Evolutionary conservation across 2,797 vertebrate genomes (phyloP), one percentile per base, ranked within the genome.

Genomic region (Merluccius polli): DNA sequence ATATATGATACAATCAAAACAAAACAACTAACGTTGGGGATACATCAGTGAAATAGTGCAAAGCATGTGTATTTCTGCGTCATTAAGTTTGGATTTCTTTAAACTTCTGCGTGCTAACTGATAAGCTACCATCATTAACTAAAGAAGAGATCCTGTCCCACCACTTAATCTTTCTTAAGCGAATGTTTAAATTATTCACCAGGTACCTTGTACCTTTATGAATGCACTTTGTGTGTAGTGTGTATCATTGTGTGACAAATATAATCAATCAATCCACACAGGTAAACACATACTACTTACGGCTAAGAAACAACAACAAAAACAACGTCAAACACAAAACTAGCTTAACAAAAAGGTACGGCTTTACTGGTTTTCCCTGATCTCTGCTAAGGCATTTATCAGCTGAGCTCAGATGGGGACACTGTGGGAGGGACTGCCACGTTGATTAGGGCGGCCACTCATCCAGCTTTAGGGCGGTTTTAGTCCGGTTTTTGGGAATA

Each of bases 311-410:
- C 15, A 24, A 5, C 41, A 65, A 29, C 30, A 5, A 16, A 78
- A 73, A 52, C 65, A 68, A 68, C 24, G 30, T 31, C 30, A 32
- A 27, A 16, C 27, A 29, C 21, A 29, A 75, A 75, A 79, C 41
- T 71, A 10, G 69, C 75, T 72, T 24, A 59, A 77, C 38, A 72
- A 31, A 80, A 85, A 83, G 71, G 76, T 69, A 75, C 82, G 73
- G 70, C 74, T 72, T 70, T 11, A 73, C 83, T 76, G 70, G 72
- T 76, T 72, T 70, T 11, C 75, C 82, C 76, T 80, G 80, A 72
- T 65, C n/a, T 83, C 72, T 3, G 81, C 78, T 84, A 77, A 77
- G 78, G 27, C 52, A n/a, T 80, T 87, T 91, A 91, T 92, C 90
- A 79, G 82, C 80, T 78, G n/a, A 67, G 80, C 78, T 82, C 91